Evolutionary conservation across 2,888 invertebrate species (phyloP).

Genomic region (Melieria picta): DNA sequence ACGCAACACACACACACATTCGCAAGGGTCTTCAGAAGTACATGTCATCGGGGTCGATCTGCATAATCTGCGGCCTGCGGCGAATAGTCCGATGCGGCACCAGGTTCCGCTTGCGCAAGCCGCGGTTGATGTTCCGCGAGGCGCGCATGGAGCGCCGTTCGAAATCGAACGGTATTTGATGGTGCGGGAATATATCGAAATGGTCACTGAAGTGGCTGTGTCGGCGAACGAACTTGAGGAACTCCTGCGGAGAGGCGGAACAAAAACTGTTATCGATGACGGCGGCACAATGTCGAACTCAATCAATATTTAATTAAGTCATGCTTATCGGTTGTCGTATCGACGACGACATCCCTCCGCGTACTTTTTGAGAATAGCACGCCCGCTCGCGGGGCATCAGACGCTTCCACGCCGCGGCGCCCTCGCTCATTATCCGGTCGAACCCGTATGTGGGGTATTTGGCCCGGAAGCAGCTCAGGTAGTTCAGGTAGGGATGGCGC

Average conservation of each 20-base stretch:
- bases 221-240: too few species aligned
- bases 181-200: slow-evolving; percentile 6
- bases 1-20: not conserved
- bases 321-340: too few species aligned
- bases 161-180: slow-evolving; percentile 17
- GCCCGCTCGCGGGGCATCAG: slow-evolving; percentile 12
- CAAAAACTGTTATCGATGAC: too few species aligned
- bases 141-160: slow-evolving; percentile 25
- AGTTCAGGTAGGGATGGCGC: slow-evolving; percentile 40
- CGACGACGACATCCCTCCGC: not conserved
- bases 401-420: slow-evolving; percentile 32
- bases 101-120: slow-evolving; percentile 21
- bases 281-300: too few species aligned
- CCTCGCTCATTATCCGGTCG: slow-evolving; percentile 27
- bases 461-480: slow-evolving; percentile 32
- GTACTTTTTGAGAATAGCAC: slow-evolving; percentile 32
- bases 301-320: too few species aligned
- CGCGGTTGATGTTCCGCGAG: slow-evolving; percentile 27
- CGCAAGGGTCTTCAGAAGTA: not conserved
- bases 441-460: slow-evolving; percentile 31
- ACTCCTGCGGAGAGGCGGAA: too few species aligned
- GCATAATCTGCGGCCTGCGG: not conserved
- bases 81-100: not conserved
- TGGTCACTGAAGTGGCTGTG: not conserved
- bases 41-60: not conserved